Base-by-base conservation (phyloP, 2,113 vertebrate species). In the Amazona guildingii region DNA sequence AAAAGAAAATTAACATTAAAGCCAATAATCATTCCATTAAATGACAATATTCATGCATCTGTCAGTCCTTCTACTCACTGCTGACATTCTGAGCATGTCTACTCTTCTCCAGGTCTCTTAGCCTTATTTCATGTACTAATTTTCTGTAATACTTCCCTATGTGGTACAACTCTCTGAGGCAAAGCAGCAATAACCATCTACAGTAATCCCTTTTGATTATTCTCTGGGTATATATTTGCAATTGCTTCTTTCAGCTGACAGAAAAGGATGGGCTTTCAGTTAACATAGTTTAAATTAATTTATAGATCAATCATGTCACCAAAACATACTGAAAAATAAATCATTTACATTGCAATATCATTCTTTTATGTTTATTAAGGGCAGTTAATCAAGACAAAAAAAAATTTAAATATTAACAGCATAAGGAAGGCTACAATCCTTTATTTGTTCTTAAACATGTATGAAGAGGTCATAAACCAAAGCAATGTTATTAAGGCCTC, bases 211-310 rank as follows among this genome's bases (percentile, higher is more conserved):
- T 83, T 92, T 52, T 94, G 68, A 75, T 84, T 83, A 55, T 91
- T 91, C 72, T 69, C 76, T 88, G 48, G 49, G 10, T 84, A 77
- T 49, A 24, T 95, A 90, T 90, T 96, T 94, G 91, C 90, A 35
- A 90, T 92, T 88, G 15, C 44, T 95, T 91, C 79, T 85, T 95
- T 55, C 43, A 90, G 75, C 69, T 92, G 81, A 90, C 74, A 86
- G 70, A 90, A 86, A 81, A 91, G 33, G 67, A 83, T 79, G 46
- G 61, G 46, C 48, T 92, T 93, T 76, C 62, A 81, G 80, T 84
- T 93, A 86, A 63, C 21, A 66, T 27, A 73, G 12, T 67, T 96
- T 81, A 81, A 96, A 95, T 92, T 90, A 91, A 92, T 25, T 91
- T 79, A 31, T 7, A 78, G 15, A 55, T 93, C 55, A 83, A 84